Conservation (phyloP, 2,888 invertebrate genomes). For the Dicyrtomina minuta region DNA sequence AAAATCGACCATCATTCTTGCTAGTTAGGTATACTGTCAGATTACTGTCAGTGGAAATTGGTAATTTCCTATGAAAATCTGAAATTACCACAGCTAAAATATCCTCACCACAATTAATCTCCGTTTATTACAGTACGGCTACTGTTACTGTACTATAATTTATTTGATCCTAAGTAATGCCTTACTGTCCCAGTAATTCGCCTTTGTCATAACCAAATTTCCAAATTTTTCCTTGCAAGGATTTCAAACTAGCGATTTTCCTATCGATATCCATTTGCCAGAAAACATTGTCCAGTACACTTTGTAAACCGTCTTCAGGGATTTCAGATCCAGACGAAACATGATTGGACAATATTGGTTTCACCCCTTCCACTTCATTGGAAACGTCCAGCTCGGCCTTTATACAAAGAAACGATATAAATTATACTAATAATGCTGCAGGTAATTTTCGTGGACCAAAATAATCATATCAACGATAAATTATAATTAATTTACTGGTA, state of each 20-base stretch:
- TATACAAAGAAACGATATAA: constrained; percentile 35
- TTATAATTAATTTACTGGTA: too few relatives aligned
- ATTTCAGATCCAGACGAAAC: background rate
- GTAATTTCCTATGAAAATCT: too few relatives aligned
- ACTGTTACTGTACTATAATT: too few relatives aligned
- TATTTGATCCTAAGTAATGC: background rate
- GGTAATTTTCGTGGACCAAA: too few relatives aligned
- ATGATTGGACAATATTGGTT: background rate
- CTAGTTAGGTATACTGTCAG: too few relatives aligned
- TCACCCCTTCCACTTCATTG: constrained; percentile 63
- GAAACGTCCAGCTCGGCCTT: constrained; percentile 63
- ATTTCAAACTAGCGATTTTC: constrained; percentile 77
- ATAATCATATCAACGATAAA: too few relatives aligned
- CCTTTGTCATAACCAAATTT: constrained; percentile 77
- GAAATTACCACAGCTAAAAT: too few relatives aligned
- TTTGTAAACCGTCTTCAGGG: constrained; percentile 3
- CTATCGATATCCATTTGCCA: constrained; percentile 81
- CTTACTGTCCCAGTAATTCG: constrained; percentile 85
- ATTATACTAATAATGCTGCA: too few relatives aligned
- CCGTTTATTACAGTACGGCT: too few relatives aligned
- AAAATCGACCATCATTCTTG: too few relatives aligned
- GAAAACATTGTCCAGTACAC: constrained; percentile 62
- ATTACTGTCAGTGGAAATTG: too few relatives aligned
- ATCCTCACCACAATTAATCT: too few relatives aligned
- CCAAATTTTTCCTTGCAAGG: constrained; percentile 89